Conservation (phyloP, 2,113 vertebrate genomes). For the Semicossyphus pulcher region DNA sequence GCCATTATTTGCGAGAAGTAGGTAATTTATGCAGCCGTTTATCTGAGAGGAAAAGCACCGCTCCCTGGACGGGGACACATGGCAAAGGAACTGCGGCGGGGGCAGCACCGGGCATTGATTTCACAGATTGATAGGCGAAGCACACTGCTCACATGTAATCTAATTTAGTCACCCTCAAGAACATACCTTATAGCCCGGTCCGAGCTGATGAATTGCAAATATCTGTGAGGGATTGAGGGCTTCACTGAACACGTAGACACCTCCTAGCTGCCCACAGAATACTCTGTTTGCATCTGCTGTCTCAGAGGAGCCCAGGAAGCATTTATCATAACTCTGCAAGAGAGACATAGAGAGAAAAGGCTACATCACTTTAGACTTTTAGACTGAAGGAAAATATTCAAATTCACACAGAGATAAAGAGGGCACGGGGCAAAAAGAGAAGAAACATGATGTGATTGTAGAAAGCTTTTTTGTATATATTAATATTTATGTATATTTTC, state of each 20-base stretch:
- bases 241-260: constrained; percentile 96
- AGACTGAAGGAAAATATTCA: background rate
- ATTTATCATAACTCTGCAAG: constrained; percentile 96
- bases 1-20: constrained; percentile 54
- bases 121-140: constrained; percentile 61
- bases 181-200: constrained; percentile 96
- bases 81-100: constrained; percentile 34
- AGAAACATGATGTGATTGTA: background rate
- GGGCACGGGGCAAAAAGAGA: background rate
- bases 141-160: constrained; percentile 55
- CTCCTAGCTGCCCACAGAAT: constrained; percentile 96
- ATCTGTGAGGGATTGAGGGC: constrained; percentile 98
- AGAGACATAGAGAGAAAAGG: constrained; percentile 22
- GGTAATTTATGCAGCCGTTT: constrained; percentile 70
- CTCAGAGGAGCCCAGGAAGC: constrained; percentile 98
- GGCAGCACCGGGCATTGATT: constrained; percentile 53
- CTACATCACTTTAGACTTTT: constrained; percentile 16
- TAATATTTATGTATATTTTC: too few relatives aligned
- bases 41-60: constrained; percentile 47
- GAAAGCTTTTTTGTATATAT: too few relatives aligned
- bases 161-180: constrained; percentile 60
- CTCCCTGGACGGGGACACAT: constrained; percentile 38
- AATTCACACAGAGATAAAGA: constrained; percentile 9
- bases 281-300: constrained; percentile 96
- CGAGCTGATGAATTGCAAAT: constrained; percentile 98